phyloP scores from a whole-genome alignment of 2,797 vertebrate species.

The Rhabdomys pumilio region DNA sequence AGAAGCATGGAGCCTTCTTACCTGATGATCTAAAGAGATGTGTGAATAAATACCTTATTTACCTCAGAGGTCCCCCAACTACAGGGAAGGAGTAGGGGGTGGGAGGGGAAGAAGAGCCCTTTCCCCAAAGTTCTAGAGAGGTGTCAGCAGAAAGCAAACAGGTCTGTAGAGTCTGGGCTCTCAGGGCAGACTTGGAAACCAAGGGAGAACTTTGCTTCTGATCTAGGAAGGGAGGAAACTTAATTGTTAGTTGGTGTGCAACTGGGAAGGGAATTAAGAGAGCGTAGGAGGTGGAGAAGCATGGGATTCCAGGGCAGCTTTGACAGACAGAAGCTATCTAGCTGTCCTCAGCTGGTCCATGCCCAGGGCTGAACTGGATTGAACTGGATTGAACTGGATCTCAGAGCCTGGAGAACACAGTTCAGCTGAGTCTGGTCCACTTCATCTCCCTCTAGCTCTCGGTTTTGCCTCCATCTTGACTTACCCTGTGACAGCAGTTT shows the following conservation, averaged over 20 bases:
- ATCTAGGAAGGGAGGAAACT: conserved; percentile 42
- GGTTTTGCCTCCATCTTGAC: neutral
- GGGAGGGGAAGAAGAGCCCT: neutral
- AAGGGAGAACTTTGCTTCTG: conserved; percentile 31
- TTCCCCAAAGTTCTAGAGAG: conserved; percentile 1
- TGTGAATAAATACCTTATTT: conserved; percentile 43
- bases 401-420: neutral
- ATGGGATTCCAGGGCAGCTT: neutral
- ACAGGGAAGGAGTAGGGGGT: neutral
- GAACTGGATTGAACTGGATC: neutral
- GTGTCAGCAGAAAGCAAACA: conserved; percentile 41
- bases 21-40: conserved; percentile 62
- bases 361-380: neutral
- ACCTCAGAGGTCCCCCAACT: neutral
- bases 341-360: conserved; percentile 1
- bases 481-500: neutral
- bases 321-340: neutral
- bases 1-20: conserved; percentile 33
- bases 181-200: neutral
- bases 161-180: neutral
- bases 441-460: neutral
- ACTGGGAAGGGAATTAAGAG: neutral
- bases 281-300: neutral
- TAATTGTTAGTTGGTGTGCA: conserved; percentile 37
- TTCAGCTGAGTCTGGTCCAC: neutral